phyloP scores from a whole-genome alignment of 2,113 vertebrate species.

The Phyllostomus hastatus region DNA sequence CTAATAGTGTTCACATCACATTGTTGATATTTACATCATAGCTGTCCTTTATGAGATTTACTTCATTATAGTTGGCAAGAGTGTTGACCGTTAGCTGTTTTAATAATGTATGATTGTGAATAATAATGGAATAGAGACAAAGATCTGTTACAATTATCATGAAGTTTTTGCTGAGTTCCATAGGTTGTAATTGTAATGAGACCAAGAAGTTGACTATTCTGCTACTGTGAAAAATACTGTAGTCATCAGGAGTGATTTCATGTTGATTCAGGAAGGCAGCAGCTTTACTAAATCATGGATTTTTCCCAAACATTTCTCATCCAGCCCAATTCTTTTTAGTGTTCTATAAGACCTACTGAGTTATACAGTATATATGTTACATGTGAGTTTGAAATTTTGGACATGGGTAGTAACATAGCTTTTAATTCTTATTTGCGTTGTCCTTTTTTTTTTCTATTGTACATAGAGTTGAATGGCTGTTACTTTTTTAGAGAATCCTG shows the following conservation, averaged over 20 bases:
- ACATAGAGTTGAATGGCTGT: neutral
- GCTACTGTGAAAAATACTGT: neutral
- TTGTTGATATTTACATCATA: neutral
- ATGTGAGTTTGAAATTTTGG: neutral
- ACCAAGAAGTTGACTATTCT: neutral
- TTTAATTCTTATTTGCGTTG: neutral
- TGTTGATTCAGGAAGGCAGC: neutral
- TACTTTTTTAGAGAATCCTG: neutral
- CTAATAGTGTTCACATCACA: neutral
- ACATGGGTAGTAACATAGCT: neutral
- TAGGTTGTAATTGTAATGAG: neutral
- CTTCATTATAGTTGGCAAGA: neutral
- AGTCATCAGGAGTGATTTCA: neutral
- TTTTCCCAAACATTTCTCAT: neutral
- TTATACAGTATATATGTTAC: neutral
- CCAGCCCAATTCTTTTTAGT: neutral
- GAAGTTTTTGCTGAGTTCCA: neutral
- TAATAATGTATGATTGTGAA: neutral
- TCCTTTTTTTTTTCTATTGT: neutral
- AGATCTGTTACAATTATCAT: neutral
- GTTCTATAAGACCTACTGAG: neutral
- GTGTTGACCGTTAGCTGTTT: neutral
- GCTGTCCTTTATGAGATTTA: neutral
- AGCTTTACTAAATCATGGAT: neutral
- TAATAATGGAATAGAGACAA: neutral